Evolutionary conservation across 2,113 vertebrate species (phyloP), one percentile per base, ranked within the genome.

Genomic region (Salvelinus alpinus): DNA sequence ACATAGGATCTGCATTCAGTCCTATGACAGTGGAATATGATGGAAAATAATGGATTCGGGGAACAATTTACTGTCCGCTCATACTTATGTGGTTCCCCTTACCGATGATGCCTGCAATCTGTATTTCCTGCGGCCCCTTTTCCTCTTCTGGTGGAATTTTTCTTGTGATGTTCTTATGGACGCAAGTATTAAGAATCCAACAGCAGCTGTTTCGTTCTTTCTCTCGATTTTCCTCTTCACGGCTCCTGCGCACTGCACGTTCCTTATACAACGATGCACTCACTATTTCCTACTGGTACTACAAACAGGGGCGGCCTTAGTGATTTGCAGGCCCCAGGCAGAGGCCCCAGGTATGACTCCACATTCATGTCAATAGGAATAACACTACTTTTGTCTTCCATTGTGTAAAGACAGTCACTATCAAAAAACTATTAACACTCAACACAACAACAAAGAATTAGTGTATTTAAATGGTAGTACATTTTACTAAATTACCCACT

Each of bases 241-340:
- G 67, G 84, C 81, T 90, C 82, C 88, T 91, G 87, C 89, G 90
- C 89, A 92, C 83, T 89, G 57, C 80, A 85, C 85, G 82, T 62
- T 84, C 78, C 81, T 85, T 59, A 44, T 60, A 68, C 60, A 88
- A 76, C 78, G 84, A 88, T 89, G 90, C 89, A 59, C 88, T 78
- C 83, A 85, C 87, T 86, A 88, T 79, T 89, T 87, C 85, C 88
- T 85, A 74, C 85, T 88, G 89, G 84, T 80, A 83, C 86, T 83
- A 86, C 83, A 88, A 78, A 85, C 16, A 54, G 38, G 9, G 9
- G 38, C 38, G 38, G 8, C 9, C 38, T 12, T 44, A 11, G 38
- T 12, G 38, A 67, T 48, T 82, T 83, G 80, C 76, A 82, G 84
- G 82, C 84, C 80, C 78, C 86, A 80, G 84, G 80, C 51, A 74